A percentile compares a stretch with the other conserved stretches of the same genome.
These are phyloP conservation scores for Diarsia rubi DNA, from an alignment of 2,888 invertebrate genomes.

Conservation along the genomic window DNA sequence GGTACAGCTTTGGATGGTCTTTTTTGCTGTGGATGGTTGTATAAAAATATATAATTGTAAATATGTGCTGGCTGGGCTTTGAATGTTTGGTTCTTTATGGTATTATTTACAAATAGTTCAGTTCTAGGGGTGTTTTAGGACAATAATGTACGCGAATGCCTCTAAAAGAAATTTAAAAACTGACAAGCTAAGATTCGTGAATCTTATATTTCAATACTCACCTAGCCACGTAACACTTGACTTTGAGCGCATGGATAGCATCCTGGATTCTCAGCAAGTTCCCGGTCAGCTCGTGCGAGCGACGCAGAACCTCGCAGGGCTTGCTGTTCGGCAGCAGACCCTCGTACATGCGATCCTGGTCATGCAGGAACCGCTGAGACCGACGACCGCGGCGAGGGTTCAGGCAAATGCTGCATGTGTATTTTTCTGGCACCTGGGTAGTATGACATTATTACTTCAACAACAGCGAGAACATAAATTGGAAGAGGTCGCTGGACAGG, in stretches of 20 bases:
- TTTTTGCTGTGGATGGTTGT: constrained; percentile 90
- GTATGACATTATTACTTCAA: no score
- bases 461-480: no score
- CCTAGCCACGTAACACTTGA: constrained; percentile 95
- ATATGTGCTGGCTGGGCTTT: background rate
- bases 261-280: constrained; percentile 93
- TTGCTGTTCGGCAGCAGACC: constrained; percentile 93
- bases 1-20: constrained; percentile 96
- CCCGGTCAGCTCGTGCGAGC: constrained; percentile 94
- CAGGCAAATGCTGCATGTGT: constrained; percentile 97
- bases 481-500: no score
- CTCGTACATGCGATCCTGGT: constrained; percentile 97
- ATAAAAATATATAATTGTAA: background rate
- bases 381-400: constrained; percentile 94
- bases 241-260: constrained; percentile 93
- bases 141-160: background rate
- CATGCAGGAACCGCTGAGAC: constrained; percentile 94
- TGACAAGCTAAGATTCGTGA: background rate
- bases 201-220: constrained; percentile 82
- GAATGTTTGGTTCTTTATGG: background rate
- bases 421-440: constrained; percentile 96
- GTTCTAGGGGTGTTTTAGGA: background rate
- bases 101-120: background rate
- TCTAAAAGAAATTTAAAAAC: background rate
- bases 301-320: constrained; percentile 90